Conservation (phyloP, 2,113 vertebrate species). For the Herpetotheres cachinnans region DNA sequence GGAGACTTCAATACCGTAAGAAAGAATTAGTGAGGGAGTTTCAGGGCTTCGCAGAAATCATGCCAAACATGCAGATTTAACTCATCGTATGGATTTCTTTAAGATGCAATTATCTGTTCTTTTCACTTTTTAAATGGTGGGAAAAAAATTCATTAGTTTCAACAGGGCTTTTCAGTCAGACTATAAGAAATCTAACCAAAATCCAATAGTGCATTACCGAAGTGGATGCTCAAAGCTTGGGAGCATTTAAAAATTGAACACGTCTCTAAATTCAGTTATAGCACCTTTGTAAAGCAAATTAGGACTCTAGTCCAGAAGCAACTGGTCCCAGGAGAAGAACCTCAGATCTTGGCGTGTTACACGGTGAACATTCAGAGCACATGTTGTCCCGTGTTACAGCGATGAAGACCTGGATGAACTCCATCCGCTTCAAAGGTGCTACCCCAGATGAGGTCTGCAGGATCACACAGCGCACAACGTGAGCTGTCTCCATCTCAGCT, state of each 20-base stretch:
- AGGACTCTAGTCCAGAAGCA: background rate
- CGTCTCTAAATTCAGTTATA: background rate
- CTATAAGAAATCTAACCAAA: background rate
- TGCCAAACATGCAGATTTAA: background rate
- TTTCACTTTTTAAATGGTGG: background rate
- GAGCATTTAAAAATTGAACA: background rate
- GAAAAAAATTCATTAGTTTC: background rate
- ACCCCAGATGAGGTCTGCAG: background rate
- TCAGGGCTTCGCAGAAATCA: background rate
- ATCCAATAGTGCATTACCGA: background rate
- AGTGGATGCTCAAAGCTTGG: background rate
- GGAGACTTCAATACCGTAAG: no score
- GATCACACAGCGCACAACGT: background rate
- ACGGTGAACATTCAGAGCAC: rapidly evolving
- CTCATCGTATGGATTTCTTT: background rate
- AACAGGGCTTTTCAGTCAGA: background rate
- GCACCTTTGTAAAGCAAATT: background rate
- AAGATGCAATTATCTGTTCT: background rate
- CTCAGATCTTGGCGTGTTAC: background rate
- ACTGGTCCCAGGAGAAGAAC: background rate
- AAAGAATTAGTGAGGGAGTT: background rate
- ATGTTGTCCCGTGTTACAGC: no score
- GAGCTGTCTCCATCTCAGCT: background rate
- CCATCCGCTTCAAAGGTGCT: background rate
- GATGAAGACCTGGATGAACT: background rate